Base-by-base conservation (phyloP, 2,888 invertebrate genomes). In the Polymixis lichenea region DNA sequence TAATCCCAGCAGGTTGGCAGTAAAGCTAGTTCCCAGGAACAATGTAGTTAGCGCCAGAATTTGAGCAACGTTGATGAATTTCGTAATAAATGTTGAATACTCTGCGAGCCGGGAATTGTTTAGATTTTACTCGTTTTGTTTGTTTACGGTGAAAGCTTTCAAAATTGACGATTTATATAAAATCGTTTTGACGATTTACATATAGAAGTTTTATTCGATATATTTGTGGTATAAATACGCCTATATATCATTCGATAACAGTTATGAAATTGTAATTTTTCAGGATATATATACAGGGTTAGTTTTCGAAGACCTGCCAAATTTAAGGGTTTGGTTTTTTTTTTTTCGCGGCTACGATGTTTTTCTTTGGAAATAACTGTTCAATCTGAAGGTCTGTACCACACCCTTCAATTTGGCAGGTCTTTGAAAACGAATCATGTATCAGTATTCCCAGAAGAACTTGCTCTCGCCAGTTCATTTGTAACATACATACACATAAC, bases 11-110 rank as follows among this genome's bases (percentile, higher is more conserved):
- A 68, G 53, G 32, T 62, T 58, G 49, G 22, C 22, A 43, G 28
- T 32, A 49, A 56, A 65, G 70, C 61, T 70, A 66, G 49, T 65
- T 61, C 15, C 60, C 66, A 2, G 38, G 17, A 67, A 70, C 72
- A 84, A 80, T 76, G 55, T 82, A 75, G 55, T 80, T 75, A 80
- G 66, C 81, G 72, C 72, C 70, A 72, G 56, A 71, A 85, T 85
- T 85, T 61, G 62, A 71, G 70, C 62, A 49, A 68, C 70, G 85
- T 67, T 80, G 62, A 76, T 83, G 72, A 84, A 80, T 76, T 81
- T 85, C 17, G 67, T 81, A 68, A 68, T 81, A 83, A 85, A 75
- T 67, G 71, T 53, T 65, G 46, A 72, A 75, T 62, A 80, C n/a
- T 46, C 53, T 11, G 32, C 6, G 28, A 55, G 22, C n/a, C 25